phyloP scores from a whole-genome alignment of 2,113 vertebrate species.

The Ictidomys tridecemlineatus region DNA sequence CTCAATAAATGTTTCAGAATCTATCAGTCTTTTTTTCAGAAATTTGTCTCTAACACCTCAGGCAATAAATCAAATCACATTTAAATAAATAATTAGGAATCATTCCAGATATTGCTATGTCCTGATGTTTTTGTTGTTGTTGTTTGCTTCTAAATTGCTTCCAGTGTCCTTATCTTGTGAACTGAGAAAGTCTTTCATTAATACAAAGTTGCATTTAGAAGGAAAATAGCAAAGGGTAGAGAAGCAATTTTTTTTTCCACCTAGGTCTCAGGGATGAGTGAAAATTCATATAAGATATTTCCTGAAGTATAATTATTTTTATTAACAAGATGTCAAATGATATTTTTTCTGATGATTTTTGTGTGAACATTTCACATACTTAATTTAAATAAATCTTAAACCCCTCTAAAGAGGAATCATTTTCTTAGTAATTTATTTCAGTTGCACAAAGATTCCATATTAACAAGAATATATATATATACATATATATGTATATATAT shows the following conservation, averaged over 20 bases:
- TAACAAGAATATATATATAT: background rate
- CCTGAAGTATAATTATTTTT: background rate
- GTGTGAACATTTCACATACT: background rate
- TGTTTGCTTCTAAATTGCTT: background rate
- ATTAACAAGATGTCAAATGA: background rate
- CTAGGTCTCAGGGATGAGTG: background rate
- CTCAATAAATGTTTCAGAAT: background rate
- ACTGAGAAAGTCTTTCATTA: background rate
- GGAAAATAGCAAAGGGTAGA: background rate
- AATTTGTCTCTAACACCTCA: conserved; percentile 8
- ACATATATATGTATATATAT: too few species aligned
- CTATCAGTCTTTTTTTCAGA: background rate
- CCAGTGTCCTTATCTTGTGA: background rate
- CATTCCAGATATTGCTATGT: background rate
- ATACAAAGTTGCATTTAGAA: conserved; percentile 32
- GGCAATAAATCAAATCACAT: conserved; percentile 27
- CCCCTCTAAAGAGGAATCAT: background rate
- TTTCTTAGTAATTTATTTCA: background rate
- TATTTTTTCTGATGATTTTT: background rate
- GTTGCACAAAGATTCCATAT: background rate
- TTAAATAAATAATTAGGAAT: background rate
- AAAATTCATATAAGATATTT: background rate
- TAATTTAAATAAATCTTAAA: conserved; percentile 17
- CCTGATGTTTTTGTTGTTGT: background rate
- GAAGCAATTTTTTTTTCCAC: background rate